Conservation (phyloP, 2,888 invertebrate species). For the Lasioglossum vierecki region DNA sequence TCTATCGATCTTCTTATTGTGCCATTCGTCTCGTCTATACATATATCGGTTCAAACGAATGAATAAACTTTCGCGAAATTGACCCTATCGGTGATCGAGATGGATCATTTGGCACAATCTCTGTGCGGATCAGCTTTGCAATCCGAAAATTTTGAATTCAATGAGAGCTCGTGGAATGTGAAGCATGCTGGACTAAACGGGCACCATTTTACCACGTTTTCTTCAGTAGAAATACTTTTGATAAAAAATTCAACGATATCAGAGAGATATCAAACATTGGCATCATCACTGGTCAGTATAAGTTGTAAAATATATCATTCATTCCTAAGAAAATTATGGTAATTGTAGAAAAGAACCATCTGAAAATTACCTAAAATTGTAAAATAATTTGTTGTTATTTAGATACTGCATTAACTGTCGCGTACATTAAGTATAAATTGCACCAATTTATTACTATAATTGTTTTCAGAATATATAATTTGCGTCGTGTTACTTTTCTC, state of each 20-base stretch:
- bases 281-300: neutral
- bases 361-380: no score
- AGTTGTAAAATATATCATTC: no score
- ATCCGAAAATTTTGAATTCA: neutral
- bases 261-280: neutral
- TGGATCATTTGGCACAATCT: neutral
- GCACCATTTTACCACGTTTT: neutral
- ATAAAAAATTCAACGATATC: neutral
- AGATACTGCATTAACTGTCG: no score
- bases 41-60: neutral
- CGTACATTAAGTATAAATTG: no score
- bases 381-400: no score
- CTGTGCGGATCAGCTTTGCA: neutral
- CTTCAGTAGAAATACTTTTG: neutral
- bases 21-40: conserved; percentile 26
- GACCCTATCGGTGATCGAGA: neutral
- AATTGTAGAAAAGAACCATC: no score
- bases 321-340: no score
- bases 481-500: no score
- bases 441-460: no score
- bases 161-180: neutral
- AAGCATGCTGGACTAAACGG: neutral
- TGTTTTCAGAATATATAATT: no score
- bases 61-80: neutral
- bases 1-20: neutral